A percentile compares a stretch with the other conserved stretches of the same genome.
Conservation (phyloP, 1,140 invertebrate genomes). For the Drosophila aff. region DNA sequence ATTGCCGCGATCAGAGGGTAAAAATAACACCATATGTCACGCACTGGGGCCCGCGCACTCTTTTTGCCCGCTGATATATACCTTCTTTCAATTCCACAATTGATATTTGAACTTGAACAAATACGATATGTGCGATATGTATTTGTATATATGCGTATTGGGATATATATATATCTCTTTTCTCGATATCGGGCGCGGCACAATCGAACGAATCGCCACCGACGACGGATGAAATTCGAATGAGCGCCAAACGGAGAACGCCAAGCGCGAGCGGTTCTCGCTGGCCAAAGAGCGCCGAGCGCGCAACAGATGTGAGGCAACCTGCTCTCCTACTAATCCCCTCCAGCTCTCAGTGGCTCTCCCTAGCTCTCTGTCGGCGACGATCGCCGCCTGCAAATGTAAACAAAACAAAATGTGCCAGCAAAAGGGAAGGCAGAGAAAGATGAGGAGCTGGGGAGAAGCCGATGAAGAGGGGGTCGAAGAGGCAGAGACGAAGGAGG, state of each 20-base stretch:
- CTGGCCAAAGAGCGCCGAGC: conserved; percentile 23
- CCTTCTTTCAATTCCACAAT: conserved; percentile 59
- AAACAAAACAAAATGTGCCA: conserved; percentile 70
- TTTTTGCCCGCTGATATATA: conserved; percentile 32
- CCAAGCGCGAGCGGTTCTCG: conserved; percentile 11
- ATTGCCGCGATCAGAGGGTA: conserved; percentile 34
- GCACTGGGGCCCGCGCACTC: conserved; percentile 62
- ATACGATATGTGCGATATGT: conserved; percentile 37
- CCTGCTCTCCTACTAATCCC: conserved; percentile 16
- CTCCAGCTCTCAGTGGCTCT: conserved; percentile 13
- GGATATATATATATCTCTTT: conserved; percentile 51
- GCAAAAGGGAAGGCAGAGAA: conserved; percentile 21
- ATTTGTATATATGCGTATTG: conserved; percentile 27
- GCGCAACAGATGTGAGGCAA: conserved; percentile 28
- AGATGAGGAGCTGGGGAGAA: not conserved
- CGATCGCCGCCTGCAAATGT: conserved; percentile 67
- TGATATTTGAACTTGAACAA: conserved; percentile 75
- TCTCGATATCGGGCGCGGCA: conserved; percentile 73
- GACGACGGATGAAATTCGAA: conserved; percentile 75
- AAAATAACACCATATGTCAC: conserved; percentile 79
- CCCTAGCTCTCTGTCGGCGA: conserved; percentile 19
- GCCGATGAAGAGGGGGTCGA: conserved; percentile 7
- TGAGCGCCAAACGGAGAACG: conserved; percentile 36
- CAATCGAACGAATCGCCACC: conserved; percentile 69
- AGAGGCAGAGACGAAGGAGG: not conserved